Base-by-base conservation (phyloP, 1,140 invertebrate genomes). In the Drosophila miranda region DNA sequence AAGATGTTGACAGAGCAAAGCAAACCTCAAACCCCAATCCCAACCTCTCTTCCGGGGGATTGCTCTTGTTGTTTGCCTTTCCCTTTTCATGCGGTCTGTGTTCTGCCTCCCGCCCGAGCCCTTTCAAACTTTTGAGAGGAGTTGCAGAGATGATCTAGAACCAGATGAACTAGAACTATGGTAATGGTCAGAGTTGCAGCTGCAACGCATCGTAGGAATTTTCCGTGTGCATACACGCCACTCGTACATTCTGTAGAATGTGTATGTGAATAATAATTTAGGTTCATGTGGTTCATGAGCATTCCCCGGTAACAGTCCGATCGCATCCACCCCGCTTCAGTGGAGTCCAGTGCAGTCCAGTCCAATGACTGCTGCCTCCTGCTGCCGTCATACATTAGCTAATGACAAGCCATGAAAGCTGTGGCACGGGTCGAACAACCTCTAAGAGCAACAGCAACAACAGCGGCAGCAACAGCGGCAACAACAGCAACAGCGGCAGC, bases 361-460 rank as follows among this genome's bases (percentile, higher is more conserved):
- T n/a, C 26, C 60, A 70, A 55, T 69, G 70, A 74, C 74, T 77
- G 58, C 59, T 43, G 42, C 41, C 21, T 51, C 42, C 3, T 28
- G 49, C 34, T 34, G 67, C 68, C 56, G 62, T 59, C 58, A 58
- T 60, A 48, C 68, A 81, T 81, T 81, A 83, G 68, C 79, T 83
- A 83, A 83, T 83, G 75, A 83, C 79, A 78, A 83, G 75, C 76
- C 71, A 83, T 75, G 66, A 59, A 68, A 64, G 16, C 61, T 67
- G 60, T 30, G 30, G 30, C 51, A 55, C 44, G 55, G 71, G 80
- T 84, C 84, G 80, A 84, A 83, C 63, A 83, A 83, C 80, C 80
- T 75, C 8, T 30, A 30, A 30, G 30, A 30, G 30, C 30, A 30
- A 30, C 30, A 28, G 8, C 30, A n/a, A 41, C 16, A n/a, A n/a